Evolutionary conservation across 2,113 vertebrate species (phyloP).

Genomic region (Procavia capensis): DNA sequence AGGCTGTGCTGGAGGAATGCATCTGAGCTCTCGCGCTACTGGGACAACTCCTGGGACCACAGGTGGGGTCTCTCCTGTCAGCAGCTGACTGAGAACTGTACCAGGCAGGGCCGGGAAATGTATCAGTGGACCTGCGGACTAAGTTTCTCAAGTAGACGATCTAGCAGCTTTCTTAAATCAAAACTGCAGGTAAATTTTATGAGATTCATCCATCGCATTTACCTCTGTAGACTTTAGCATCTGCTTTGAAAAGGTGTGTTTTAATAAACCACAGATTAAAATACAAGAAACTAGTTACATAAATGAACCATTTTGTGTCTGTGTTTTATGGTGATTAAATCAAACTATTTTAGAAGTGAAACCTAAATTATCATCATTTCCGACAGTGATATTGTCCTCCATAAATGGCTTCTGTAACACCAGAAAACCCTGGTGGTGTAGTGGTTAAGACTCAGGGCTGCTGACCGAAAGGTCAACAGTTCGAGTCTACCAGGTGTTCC

Average conservation of each 20-base stretch:
- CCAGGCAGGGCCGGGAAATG: background rate
- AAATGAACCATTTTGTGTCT: slow-evolving; percentile 70
- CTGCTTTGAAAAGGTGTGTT: slow-evolving; percentile 60
- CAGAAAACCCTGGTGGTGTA: no score
- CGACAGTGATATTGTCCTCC: no score
- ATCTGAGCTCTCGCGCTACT: background rate
- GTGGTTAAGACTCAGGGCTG: no score
- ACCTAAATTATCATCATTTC: slow-evolving; percentile 16
- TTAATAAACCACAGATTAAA: slow-evolving; percentile 63
- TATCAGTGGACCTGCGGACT: background rate
- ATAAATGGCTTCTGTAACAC: no score
- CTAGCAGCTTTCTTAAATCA: slow-evolving; percentile 51
- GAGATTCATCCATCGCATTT: slow-evolving; percentile 51
- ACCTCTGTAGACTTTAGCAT: slow-evolving; percentile 16
- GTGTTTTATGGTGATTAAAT: slow-evolving; percentile 54
- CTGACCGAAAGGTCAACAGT: no score
- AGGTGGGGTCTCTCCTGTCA: background rate
- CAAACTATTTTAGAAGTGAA: slow-evolving; percentile 58
- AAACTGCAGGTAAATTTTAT: slow-evolving; percentile 69
- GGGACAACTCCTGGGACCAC: background rate
- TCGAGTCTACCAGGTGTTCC: no score
- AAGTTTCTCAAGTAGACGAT: slow-evolving; percentile 18
- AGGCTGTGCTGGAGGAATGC: background rate
- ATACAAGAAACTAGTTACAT: slow-evolving; percentile 52
- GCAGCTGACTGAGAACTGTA: background rate